Evolutionary conservation across 2,888 invertebrate genomes (phyloP), one percentile per base, ranked within the genome.

Genomic region (Tinea semifulvella): DNA sequence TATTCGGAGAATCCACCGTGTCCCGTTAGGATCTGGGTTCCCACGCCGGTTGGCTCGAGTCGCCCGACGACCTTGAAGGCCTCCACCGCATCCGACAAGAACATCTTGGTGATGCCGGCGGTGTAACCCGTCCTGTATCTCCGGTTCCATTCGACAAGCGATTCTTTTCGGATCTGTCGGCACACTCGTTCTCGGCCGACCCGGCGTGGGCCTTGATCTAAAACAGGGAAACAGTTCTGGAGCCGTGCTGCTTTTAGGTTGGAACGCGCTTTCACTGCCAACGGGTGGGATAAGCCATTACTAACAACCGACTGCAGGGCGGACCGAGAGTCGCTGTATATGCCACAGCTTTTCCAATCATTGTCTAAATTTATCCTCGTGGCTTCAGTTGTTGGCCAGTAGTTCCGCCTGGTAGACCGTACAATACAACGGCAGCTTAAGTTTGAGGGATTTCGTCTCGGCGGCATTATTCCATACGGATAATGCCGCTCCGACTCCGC

Each of bases 361-460:
- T 8, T 22, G 5, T 8, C 22, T 5, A 22, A 8, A 8, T 6
- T 22, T 8, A 22, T 8, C 22, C 8, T 22, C 22, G 22, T 22
- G 27, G 27, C 27, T 27, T n/a, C 27, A 11, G 8, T 5, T 16
- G 16, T 6, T 36, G n/a, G 36, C 36, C 14, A 5, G 16, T 16
- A 42, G 16, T 16, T 42, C 25, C 2, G 31, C 45, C 43, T 48
- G 43, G 36, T 18, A 48, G 5, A 47, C 48, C 7, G 48, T 45
- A 25, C 48, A 48, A 20, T 27, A 44, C 4, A 27, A 2, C 14
- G 14, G n/a, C 8, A 48, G 46, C 4, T 28, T 28, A 3, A 42
- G 22, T 38, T 45, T 46, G 10, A 11, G 17, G 26, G 31, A 14
- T 11, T 39, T 28, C 1, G 17, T 43, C 14, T 48, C 48, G 22